These are phyloP conservation scores for Cynaeus angustus DNA, from an alignment of 2,888 invertebrate species.

Conservation along the genomic window DNA sequence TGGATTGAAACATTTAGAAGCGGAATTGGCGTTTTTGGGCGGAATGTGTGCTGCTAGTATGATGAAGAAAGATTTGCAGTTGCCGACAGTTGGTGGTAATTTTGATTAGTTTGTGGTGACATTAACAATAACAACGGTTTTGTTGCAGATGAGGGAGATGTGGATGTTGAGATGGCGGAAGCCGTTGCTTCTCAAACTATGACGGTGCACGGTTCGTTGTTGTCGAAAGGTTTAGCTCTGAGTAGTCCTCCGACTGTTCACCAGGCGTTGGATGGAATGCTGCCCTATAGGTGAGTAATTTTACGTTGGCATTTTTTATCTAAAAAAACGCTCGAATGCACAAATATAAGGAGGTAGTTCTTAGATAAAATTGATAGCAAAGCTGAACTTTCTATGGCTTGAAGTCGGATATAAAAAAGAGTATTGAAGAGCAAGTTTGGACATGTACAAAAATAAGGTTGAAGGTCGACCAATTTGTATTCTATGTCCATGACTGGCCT, in stretches of 20 bases:
- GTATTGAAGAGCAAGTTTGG: too few relatives aligned
- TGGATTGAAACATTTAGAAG: slow-evolving; percentile 85
- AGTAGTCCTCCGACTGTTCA: slow-evolving; percentile 90
- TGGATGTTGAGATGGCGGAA: slow-evolving; percentile 83
- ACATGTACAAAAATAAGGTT: too few relatives aligned
- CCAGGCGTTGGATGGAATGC: slow-evolving; percentile 91
- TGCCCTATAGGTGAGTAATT: slow-evolving; percentile 85
- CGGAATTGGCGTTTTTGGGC: slow-evolving; percentile 91
- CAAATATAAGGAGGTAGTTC: too few relatives aligned
- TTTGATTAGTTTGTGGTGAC: slow-evolving; percentile 27
- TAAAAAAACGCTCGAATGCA: too few relatives aligned
- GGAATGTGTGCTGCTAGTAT: slow-evolving; percentile 94
- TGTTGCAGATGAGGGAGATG: slow-evolving; percentile 79
- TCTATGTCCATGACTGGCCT: too few relatives aligned
- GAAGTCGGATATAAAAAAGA: too few relatives aligned
- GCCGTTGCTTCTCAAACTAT: slow-evolving; percentile 78
- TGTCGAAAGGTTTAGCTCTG: slow-evolving; percentile 92
- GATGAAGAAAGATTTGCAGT: slow-evolving; percentile 85
- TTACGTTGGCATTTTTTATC: background rate
- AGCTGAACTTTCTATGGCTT: too few relatives aligned
- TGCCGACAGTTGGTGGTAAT: slow-evolving; percentile 76
- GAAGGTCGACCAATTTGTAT: too few relatives aligned
- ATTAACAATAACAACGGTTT: background rate
- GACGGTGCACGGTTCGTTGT: slow-evolving; percentile 79
- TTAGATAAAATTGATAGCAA: too few relatives aligned